Conservation (phyloP, 1,140 invertebrate genomes). For the Ceratina calcarata region DNA sequence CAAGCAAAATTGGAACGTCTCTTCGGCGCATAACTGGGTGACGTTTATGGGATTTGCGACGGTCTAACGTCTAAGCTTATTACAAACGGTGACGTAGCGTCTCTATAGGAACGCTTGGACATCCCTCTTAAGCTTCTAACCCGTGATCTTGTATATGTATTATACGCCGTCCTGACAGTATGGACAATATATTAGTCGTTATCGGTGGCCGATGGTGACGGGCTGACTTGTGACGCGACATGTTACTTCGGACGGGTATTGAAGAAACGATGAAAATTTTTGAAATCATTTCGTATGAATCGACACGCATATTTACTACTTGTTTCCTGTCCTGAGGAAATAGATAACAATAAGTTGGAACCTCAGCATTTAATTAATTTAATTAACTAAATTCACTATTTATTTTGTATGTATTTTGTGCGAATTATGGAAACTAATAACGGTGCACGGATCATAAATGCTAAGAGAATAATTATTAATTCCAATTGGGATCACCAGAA, state of each 20-base stretch:
- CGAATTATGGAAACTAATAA: no score
- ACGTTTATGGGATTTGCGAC: conserved; percentile 41
- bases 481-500: no score
- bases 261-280: no score
- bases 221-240: conserved; percentile 20
- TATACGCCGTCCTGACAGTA: conserved; percentile 10
- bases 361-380: no score
- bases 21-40: conserved; percentile 7
- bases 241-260: conserved; percentile 11
- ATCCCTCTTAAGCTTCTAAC: conserved; percentile 49
- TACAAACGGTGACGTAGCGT: conserved; percentile 36
- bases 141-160: conserved; percentile 43
- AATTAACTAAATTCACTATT: no score
- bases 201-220: conserved; percentile 39
- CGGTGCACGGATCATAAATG: no score
- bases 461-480: no score
- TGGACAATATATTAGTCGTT: conserved; percentile 54
- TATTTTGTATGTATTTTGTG: no score
- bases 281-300: no score
- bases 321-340: no score
- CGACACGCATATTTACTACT: no score
- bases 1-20: conserved; percentile 38
- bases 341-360: no score
- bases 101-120: conserved; percentile 37
- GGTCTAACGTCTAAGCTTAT: conserved; percentile 37